A percentile compares a stretch with the other conserved stretches of the same genome.
Evolutionary conservation across 1,140 invertebrate species (phyloP).

Genomic region (Eupristina koningsbergeri): DNA sequence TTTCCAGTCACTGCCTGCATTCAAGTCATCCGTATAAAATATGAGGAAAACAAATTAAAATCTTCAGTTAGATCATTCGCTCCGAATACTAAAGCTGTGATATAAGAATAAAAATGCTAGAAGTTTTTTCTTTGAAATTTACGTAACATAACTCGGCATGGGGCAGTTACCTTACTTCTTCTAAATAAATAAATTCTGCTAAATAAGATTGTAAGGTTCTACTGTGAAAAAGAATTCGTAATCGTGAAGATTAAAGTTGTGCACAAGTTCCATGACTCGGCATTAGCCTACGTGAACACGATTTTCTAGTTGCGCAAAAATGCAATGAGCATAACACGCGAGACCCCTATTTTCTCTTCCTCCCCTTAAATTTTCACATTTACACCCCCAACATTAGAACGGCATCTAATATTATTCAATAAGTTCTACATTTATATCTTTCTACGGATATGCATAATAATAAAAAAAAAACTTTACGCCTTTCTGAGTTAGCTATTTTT

Average conservation of each 20-base stretch:
- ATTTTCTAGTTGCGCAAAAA: slow-evolving; percentile 16
- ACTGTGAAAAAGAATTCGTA: not conserved
- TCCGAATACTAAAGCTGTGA: no score
- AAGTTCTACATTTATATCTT: not conserved
- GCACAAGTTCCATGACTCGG: not conserved
- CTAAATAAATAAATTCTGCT: no score
- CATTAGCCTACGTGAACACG: not conserved
- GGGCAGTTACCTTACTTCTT: no score
- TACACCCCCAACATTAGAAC: not conserved
- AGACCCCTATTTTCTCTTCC: slow-evolving; percentile 44
- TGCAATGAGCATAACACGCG: slow-evolving; percentile 52
- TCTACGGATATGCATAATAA: not conserved
- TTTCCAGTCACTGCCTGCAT: no score
- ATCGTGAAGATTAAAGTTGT: slow-evolving; percentile 17
- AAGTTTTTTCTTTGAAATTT: no score
- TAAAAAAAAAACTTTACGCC: not conserved
- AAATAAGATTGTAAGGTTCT: not conserved
- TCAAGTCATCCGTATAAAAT: no score
- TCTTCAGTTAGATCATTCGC: no score
- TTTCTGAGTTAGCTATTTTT: not conserved
- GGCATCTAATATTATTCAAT: not conserved
- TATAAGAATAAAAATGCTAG: no score
- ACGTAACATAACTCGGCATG: no score
- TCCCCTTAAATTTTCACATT: not conserved
- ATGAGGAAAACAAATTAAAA: no score